Evolutionary conservation across 2,113 vertebrate species (phyloP), one percentile per base, ranked within the genome.

Genomic region (Nettapus auritus): DNA sequence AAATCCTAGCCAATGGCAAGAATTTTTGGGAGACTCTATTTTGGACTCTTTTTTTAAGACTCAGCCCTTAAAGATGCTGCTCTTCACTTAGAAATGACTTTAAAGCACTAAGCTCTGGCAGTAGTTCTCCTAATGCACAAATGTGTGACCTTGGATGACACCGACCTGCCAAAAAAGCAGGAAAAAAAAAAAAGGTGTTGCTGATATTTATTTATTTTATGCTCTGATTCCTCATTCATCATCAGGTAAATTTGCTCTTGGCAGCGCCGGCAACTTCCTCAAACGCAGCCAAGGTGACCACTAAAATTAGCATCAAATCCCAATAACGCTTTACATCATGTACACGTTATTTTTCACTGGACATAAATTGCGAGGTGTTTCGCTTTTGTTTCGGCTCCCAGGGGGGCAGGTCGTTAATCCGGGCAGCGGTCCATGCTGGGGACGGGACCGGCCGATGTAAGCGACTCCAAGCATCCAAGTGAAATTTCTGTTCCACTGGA

Each of bases 181-280:
- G 59, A 14, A 11, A 55, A 80, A 70, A 13, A 13, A 55, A 80
- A 77, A 68, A 96, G 87, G 96, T 94, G 87, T 79, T 90, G 93
- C 93, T 70, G 97, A 29, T 95, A 79, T 95, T 92, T 91, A 93
- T 88, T 94, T 93, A 88, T 78, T 94, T 96, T 56, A 40, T 33
- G 38, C 56, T 77, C 71, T 0, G 4, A 33, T 87, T 94, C 94
- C 82, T 95, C 86, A 90, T 97, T 83, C 92, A 88, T 96, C 97
- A 96, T 55, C 86, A 34, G 93, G 70, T 82, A 82, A 84, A 87
- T 82, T 87, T 29, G 21, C 79, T 94, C 88, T 94, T 96, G 96
- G 95, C 93, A 96, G 90, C 33, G 7, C 84, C 31, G 3, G 89
- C 78, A 8, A 73, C 93, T 96, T 96, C 96, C 95, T 82, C 85